These are phyloP conservation scores for Anabas testudineus DNA, from an alignment of 2,797 vertebrate species.

Conservation along the genomic window DNA sequence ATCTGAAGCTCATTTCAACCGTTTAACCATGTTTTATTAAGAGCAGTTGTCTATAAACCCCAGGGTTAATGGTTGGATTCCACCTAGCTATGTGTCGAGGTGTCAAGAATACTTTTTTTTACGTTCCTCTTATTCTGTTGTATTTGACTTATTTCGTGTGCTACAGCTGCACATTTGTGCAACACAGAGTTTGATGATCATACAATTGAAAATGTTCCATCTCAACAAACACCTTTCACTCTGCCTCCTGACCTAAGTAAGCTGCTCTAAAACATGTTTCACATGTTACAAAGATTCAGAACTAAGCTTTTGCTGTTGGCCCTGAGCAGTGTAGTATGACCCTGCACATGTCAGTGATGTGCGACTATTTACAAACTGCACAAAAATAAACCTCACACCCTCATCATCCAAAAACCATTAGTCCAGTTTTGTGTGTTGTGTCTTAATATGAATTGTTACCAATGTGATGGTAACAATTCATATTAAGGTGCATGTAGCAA, in stretches of 20 bases:
- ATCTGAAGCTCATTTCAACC: slow-evolving; percentile 67
- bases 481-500: background rate
- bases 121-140: background rate
- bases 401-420: slow-evolving; percentile 3
- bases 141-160: too few relatives aligned
- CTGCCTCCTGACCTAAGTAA: background rate
- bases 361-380: slow-evolving; percentile 1
- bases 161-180: background rate
- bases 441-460: too few relatives aligned
- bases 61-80: too few relatives aligned
- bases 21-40: too few relatives aligned
- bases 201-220: background rate
- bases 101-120: too few relatives aligned
- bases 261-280: background rate
- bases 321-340: background rate
- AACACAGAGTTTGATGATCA: background rate
- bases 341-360: slow-evolving; percentile 1
- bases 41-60: too few relatives aligned
- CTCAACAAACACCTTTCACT: background rate
- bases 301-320: background rate
- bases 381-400: slow-evolving; percentile 1
- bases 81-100: too few relatives aligned
- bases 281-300: background rate
- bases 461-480: background rate
- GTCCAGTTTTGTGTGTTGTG: background rate